Evolutionary conservation across 2,797 vertebrate species (phyloP), one percentile per base, ranked within the genome.

Genomic region (Hafferia zeledoni): DNA sequence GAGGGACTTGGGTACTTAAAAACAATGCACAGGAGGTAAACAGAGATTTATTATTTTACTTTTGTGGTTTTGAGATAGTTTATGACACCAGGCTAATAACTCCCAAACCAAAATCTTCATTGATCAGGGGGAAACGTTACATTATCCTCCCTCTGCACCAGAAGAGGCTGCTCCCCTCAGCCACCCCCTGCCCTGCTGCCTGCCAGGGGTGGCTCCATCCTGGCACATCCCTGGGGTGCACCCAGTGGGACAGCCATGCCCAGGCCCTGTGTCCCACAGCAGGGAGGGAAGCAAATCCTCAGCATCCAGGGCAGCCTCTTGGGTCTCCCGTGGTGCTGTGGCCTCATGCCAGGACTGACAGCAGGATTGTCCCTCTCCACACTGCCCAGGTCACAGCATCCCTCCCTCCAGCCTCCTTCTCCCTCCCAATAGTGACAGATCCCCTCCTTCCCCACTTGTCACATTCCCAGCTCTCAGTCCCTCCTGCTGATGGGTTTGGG

Each of bases 1-100:
- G 56, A 85, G 91, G 85, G 92, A 90, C 74, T 28, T 39, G 63
- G 77, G 5, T 64, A 39, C 91, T 82, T 68, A 28, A 77, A 92
- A 94, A 75, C 74, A 65, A 74, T 0, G 7, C 28, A 43, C 91
- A 87, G 94, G 89, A 95, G 94, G 94, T 85, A 43, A 96, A 83
- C 79, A 49, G 77, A 97, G 96, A 96, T 97, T 87, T 68, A 96
- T 96, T 57, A 41, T 90, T 93, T 96, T 90, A 95, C 94, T 95
- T 91, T 14, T 95, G 97, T 47, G 96, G 96, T 95, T 94, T 89
- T 53, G 35, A 89, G 94, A 96, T 96, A 93, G 96, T 97, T 97
- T 97, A 97, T 95, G 96, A 79, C 77, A 93, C 86, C 20, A 13
- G 94, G 53, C 93, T 97, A 97, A 97, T 96, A 95, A 97, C 96